Percentiles rank a stretch among this genome's conserved stretches.
phyloP scores from a whole-genome alignment of 1,140 invertebrate species.

The Drosophila serrata region DNA sequence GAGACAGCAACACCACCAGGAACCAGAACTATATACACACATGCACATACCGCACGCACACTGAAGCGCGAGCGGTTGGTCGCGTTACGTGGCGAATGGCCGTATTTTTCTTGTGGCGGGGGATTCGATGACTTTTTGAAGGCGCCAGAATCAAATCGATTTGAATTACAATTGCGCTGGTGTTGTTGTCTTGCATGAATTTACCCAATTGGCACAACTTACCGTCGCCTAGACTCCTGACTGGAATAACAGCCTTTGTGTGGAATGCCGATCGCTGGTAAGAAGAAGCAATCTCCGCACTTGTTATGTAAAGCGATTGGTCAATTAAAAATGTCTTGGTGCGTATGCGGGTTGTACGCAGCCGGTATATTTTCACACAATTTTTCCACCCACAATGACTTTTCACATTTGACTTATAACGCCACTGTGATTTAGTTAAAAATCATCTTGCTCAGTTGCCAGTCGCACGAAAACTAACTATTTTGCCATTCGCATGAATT shows the following conservation, averaged over 20 bases:
- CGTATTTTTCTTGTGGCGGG: neutral
- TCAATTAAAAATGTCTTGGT: conserved; percentile 58
- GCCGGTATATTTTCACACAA: neutral
- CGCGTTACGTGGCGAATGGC: conserved; percentile 45
- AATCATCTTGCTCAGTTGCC: neutral
- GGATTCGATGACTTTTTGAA: conserved; percentile 29
- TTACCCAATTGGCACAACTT: neutral
- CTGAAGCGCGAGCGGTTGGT: conserved; percentile 7
- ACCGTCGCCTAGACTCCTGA: too few species aligned
- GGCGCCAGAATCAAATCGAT: conserved; percentile 4
- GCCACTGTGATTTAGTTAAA: neutral
- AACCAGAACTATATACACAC: conserved; percentile 49
- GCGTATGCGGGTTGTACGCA: neutral
- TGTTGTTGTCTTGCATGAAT: neutral
- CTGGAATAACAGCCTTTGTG: neutral
- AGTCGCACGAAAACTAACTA: neutral
- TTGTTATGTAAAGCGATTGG: conserved; percentile 65
- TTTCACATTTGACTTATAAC: neutral
- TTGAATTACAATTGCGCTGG: conserved; percentile 9
- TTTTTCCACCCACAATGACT: neutral
- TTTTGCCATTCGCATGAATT: neutral
- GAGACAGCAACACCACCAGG: conserved; percentile 59
- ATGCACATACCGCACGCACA: conserved; percentile 36
- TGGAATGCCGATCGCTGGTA: conserved; percentile 4
- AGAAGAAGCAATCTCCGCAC: conserved; percentile 48